Conservation (phyloP, 2,113 vertebrate genomes). For the Ictalurus punctatus region DNA sequence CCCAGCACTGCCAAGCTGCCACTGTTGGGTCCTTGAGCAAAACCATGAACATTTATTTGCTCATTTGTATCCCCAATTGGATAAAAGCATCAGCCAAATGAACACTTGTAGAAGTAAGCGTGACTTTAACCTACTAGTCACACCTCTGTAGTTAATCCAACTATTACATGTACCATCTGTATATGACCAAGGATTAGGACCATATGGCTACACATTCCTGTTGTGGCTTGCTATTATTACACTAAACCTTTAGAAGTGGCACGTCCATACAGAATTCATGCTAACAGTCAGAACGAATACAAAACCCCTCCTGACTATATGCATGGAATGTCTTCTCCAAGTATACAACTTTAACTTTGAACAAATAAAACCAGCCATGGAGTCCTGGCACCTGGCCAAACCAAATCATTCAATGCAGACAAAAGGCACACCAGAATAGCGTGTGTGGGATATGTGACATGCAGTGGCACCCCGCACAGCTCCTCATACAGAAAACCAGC, state of each 20-base stretch:
- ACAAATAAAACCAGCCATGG: slow-evolving; percentile 23
- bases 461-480: slow-evolving; percentile 28
- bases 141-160: not conserved
- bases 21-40: not conserved
- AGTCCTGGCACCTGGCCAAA: slow-evolving; percentile 12
- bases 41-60: not conserved
- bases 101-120: not conserved
- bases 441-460: slow-evolving; percentile 35
- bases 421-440: slow-evolving; percentile 19
- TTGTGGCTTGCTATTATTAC: slow-evolving; percentile 12
- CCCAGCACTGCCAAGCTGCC: not conserved
- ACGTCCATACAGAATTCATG: slow-evolving; percentile 15
- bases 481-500: slow-evolving; percentile 39
- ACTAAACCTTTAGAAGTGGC: slow-evolving; percentile 10
- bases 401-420: slow-evolving; percentile 16
- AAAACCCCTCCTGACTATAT: not conserved
- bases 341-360: slow-evolving; percentile 6
- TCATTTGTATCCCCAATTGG: not conserved
- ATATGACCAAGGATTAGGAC: slow-evolving; percentile 10
- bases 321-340: not conserved
- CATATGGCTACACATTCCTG: slow-evolving; percentile 27
- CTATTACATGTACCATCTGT: slow-evolving; percentile 14
- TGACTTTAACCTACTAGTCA: slow-evolving; percentile 7
- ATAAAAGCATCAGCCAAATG: not conserved
- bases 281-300: not conserved